phyloP scores from a whole-genome alignment of 35 echinoderm and acorn worm genomes.

The Amphiura filiformis region DNA sequence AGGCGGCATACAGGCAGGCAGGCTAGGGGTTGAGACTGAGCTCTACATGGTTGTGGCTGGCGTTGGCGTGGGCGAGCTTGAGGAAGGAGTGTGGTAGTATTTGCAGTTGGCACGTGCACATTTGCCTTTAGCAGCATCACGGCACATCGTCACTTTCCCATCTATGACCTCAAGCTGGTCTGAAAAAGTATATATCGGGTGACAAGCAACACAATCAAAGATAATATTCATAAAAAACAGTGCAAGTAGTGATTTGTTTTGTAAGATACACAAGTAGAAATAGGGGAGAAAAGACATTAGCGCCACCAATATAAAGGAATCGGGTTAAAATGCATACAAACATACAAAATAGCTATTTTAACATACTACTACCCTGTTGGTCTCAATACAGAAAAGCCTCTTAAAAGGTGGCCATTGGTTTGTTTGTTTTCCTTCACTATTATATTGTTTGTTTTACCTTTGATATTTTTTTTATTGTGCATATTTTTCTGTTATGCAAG shows the following conservation, averaged over 20 bases:
- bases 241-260: not conserved
- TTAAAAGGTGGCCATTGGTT: not conserved
- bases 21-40: too few species aligned
- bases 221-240: constrained; percentile 15
- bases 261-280: too few species aligned
- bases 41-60: not conserved
- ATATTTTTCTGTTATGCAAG: too few species aligned
- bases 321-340: constrained; percentile 5
- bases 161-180: constrained; percentile 98
- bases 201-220: constrained; percentile 14
- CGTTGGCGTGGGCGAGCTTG: constrained; percentile 10
- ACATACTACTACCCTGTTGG: not conserved
- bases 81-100: constrained; percentile 93
- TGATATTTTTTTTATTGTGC: too few species aligned
- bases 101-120: constrained; percentile 98
- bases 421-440: too few species aligned
- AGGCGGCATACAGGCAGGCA: constrained; percentile 1
- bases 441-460: too few species aligned
- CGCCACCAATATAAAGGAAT: not conserved
- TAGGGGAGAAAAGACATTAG: not conserved
- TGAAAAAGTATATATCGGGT: constrained; percentile 69
- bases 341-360: not conserved
- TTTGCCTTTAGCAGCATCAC: constrained; percentile 98
- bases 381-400: not conserved
- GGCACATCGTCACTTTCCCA: constrained; percentile 98